phyloP scores from a whole-genome alignment of 2,113 vertebrate genomes.

The Falco punctatus region DNA sequence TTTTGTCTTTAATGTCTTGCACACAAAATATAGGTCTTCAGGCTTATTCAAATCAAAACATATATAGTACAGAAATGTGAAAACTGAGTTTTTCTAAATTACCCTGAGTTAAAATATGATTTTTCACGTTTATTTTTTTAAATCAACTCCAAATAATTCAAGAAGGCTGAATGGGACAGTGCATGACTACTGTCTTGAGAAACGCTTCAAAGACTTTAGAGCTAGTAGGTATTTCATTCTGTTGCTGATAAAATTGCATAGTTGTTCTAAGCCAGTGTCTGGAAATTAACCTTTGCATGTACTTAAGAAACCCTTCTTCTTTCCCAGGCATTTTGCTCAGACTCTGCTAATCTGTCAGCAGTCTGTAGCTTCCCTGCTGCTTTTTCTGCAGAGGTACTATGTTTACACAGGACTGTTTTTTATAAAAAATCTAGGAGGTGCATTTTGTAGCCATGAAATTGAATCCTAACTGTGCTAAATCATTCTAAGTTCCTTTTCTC shows the following conservation, averaged over 20 bases:
- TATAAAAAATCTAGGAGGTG: neutral
- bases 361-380: neutral
- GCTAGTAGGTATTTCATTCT: neutral
- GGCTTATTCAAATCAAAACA: neutral
- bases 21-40: neutral
- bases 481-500: neutral
- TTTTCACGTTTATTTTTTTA: neutral
- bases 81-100: neutral
- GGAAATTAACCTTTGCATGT: neutral
- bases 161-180: neutral
- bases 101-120: neutral
- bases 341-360: neutral
- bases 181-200: neutral
- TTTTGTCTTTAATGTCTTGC: neutral
- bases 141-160: neutral
- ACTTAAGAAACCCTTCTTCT: neutral
- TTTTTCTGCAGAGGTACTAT: neutral
- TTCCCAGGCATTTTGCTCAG: neutral
- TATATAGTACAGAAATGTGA: neutral
- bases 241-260: neutral
- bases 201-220: neutral
- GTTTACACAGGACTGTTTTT: neutral
- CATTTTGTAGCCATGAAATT: neutral
- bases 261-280: neutral
- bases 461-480: neutral